Percentiles rank a stretch among this genome's conserved stretches.
Evolutionary conservation across 2,113 vertebrate species (phyloP).

Genomic region (Shinisaurus crocodilurus): DNA sequence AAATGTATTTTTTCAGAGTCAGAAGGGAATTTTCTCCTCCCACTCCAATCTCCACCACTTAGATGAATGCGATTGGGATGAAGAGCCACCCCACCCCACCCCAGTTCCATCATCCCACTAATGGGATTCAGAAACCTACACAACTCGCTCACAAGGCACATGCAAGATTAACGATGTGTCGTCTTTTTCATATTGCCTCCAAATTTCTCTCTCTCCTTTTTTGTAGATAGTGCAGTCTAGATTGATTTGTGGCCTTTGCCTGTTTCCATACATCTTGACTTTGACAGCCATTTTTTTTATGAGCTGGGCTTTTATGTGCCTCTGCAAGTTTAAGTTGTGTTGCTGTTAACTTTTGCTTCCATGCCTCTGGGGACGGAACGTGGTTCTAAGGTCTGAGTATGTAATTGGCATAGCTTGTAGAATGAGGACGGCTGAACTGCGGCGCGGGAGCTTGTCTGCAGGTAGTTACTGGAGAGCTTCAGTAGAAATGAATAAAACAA

Average conservation of each 20-base stretch:
- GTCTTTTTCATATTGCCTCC: slow-evolving; percentile 31
- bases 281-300: slow-evolving; percentile 47
- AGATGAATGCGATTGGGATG: slow-evolving; percentile 18
- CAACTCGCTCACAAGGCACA: not conserved
- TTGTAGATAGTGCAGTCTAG: not conserved
- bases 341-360: slow-evolving; percentile 45
- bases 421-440: not conserved
- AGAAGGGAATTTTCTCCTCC: slow-evolving; percentile 8
- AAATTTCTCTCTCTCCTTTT: slow-evolving; percentile 32
- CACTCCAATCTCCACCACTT: not conserved
- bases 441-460: not conserved
- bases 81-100: not conserved
- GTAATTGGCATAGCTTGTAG: slow-evolving; percentile 5
- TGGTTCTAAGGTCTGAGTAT: not conserved
- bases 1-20: not conserved
- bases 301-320: slow-evolving; percentile 51
- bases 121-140: not conserved
- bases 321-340: slow-evolving; percentile 51
- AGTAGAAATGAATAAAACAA: not conserved
- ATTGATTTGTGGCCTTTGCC: slow-evolving; percentile 58
- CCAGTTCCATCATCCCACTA: not conserved
- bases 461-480: not conserved
- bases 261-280: slow-evolving; percentile 44
- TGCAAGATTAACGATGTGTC: slow-evolving; percentile 41
- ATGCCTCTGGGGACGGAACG: slow-evolving; percentile 9